Percentiles rank a stretch among this genome's conserved stretches.
phyloP scores from a whole-genome alignment of 2,797 vertebrate species.

The Sebastes minor region DNA sequence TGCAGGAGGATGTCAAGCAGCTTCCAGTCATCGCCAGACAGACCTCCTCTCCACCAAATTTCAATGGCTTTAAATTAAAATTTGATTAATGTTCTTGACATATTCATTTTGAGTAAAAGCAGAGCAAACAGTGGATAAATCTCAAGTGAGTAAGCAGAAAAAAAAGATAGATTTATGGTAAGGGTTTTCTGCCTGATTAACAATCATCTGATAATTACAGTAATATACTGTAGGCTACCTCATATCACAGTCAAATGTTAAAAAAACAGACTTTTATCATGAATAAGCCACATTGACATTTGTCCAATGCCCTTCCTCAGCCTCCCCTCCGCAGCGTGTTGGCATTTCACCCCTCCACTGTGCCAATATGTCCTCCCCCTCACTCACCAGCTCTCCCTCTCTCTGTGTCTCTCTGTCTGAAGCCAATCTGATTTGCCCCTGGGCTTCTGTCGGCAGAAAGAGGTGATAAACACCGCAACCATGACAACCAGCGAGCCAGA shows the following conservation, averaged over 20 bases:
- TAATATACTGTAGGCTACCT: not conserved
- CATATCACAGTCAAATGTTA: conserved; percentile 16
- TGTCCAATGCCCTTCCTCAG: conserved; percentile 67
- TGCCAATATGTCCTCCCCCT: conserved; percentile 77
- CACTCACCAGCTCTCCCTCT: conserved; percentile 61
- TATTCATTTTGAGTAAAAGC: not conserved
- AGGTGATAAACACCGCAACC: conserved; percentile 82
- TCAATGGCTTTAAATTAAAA: not conserved
- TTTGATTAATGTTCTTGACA: not conserved
- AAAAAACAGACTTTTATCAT: conserved; percentile 56
- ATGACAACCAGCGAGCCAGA: conserved; percentile 79
- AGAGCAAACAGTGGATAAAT: not conserved
- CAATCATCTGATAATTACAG: not conserved
- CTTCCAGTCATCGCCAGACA: no score
- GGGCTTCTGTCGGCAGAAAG: conserved; percentile 77
- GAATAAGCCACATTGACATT: conserved; percentile 74
- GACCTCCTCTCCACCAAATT: no score
- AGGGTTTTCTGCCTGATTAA: not conserved
- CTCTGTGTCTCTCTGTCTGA: conserved; percentile 62
- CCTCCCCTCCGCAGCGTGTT: conserved; percentile 64
- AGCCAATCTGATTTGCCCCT: conserved; percentile 81
- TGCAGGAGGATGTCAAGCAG: no score
- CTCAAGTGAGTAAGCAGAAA: not conserved
- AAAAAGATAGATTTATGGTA: not conserved
- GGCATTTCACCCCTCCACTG: conserved; percentile 76